Percentiles rank a stretch among this genome's conserved stretches.
These are phyloP conservation scores for Oligia strigilis DNA, from an alignment of 2,888 invertebrate species.

Conservation along the genomic window DNA sequence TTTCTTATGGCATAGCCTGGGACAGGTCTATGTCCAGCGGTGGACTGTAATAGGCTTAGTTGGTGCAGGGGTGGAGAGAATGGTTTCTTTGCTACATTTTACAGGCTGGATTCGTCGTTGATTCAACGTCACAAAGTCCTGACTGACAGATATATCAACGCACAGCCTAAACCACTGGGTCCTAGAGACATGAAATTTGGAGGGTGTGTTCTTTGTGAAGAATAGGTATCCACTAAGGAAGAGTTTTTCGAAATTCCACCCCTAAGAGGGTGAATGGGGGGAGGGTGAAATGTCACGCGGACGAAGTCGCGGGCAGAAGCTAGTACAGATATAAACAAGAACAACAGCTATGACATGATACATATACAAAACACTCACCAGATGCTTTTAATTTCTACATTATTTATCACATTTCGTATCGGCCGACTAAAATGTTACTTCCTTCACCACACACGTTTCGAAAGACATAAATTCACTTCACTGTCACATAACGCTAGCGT, in stretches of 20 bases:
- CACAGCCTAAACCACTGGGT: too few species aligned
- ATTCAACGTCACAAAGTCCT: too few species aligned
- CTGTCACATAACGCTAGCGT: slow-evolving; percentile 3
- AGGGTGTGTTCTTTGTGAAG: too few species aligned
- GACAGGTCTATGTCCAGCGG: neutral
- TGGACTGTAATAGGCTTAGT: neutral
- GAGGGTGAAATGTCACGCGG: too few species aligned
- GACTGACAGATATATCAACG: too few species aligned
- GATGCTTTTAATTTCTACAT: neutral
- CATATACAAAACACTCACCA: neutral
- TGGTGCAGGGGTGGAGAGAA: neutral
- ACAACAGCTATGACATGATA: neutral
- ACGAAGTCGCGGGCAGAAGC: too few species aligned
- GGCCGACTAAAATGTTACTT: neutral
- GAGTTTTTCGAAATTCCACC: too few species aligned
- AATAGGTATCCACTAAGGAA: too few species aligned
- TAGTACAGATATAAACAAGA: neutral
- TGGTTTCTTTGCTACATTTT: neutral
- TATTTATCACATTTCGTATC: slow-evolving; percentile 10
- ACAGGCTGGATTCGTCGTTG: too few species aligned
- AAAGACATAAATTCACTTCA: neutral
- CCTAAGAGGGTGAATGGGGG: too few species aligned
- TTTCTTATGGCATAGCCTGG: neutral
- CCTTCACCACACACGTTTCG: slow-evolving; percentile 17
- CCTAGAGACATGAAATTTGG: too few species aligned